Conservation (phyloP, 1,140 invertebrate genomes). For the Leguminivora glycinivorella region DNA sequence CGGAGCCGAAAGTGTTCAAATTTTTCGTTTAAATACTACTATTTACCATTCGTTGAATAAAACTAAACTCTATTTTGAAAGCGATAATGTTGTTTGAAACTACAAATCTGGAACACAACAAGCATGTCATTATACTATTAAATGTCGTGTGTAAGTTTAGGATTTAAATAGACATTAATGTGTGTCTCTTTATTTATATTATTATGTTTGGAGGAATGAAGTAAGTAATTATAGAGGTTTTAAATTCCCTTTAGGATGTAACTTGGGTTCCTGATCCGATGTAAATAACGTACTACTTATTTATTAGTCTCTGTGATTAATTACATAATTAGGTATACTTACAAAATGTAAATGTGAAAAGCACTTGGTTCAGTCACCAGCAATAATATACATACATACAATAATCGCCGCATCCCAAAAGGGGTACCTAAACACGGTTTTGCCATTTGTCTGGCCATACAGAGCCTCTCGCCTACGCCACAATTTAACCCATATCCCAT, state of each 20-base stretch:
- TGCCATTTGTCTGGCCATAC: no score
- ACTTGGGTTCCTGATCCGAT: neutral
- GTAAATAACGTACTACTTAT: neutral
- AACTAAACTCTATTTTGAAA: neutral
- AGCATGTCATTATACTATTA: neutral
- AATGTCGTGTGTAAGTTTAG: neutral
- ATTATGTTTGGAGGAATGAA: constrained; percentile 25
- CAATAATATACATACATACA: no score
- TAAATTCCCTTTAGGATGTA: neutral
- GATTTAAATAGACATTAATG: constrained; percentile 36
- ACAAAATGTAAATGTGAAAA: no score
- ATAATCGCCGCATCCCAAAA: no score
- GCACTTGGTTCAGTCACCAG: no score
- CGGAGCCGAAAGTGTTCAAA: constrained; percentile 29
- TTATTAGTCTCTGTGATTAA: no score
- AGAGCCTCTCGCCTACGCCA: no score
- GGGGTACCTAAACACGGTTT: no score
- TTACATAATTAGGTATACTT: no score
- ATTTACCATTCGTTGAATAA: constrained; percentile 27
- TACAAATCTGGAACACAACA: neutral
- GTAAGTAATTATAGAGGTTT: neutral
- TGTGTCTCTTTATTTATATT: constrained; percentile 28
- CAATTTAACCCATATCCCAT: no score
- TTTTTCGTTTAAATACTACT: constrained; percentile 31
- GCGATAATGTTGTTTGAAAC: neutral